phyloP scores from a whole-genome alignment of 1,140 invertebrate species.

The Pseudomyrmex dendroicus region DNA sequence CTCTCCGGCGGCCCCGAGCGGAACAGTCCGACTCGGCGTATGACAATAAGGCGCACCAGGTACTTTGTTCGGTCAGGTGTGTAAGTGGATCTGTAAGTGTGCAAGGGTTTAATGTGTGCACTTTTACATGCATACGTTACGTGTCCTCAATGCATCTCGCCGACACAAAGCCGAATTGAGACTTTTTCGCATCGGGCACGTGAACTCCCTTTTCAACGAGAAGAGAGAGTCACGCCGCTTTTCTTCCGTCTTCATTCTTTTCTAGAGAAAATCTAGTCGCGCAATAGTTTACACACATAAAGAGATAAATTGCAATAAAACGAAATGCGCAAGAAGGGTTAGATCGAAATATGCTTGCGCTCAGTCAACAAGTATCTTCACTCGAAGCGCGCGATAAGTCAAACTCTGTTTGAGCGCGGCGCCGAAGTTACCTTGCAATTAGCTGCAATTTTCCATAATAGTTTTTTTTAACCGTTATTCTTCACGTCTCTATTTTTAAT shows the following conservation, averaged over 20 bases:
- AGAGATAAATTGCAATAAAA: slow-evolving; percentile 1
- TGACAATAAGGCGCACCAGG: slow-evolving; percentile 55
- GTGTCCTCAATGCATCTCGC: background rate
- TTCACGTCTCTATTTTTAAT: slow-evolving; percentile 22
- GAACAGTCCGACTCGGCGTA: slow-evolving; percentile 29
- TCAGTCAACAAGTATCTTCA: background rate
- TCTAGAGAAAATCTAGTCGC: slow-evolving; percentile 8
- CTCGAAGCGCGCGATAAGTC: background rate
- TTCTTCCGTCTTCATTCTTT: background rate
- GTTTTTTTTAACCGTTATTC: background rate
- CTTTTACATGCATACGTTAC: background rate
- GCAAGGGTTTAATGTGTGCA: background rate
- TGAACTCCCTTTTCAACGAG: slow-evolving; percentile 1
- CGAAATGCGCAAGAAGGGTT: background rate
- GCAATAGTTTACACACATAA: slow-evolving; percentile 7
- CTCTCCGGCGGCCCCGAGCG: background rate
- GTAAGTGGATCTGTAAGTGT: slow-evolving; percentile 28
- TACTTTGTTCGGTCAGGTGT: slow-evolving; percentile 54
- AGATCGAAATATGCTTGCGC: background rate
- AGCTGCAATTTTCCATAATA: background rate
- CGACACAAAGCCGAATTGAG: slow-evolving; percentile 31
- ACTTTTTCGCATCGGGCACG: slow-evolving; percentile 36
- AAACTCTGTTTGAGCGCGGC: background rate
- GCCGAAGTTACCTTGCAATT: background rate
- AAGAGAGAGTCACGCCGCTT: background rate